Base-by-base conservation (phyloP, 2,113 vertebrate species). In the Silurus asotus region DNA sequence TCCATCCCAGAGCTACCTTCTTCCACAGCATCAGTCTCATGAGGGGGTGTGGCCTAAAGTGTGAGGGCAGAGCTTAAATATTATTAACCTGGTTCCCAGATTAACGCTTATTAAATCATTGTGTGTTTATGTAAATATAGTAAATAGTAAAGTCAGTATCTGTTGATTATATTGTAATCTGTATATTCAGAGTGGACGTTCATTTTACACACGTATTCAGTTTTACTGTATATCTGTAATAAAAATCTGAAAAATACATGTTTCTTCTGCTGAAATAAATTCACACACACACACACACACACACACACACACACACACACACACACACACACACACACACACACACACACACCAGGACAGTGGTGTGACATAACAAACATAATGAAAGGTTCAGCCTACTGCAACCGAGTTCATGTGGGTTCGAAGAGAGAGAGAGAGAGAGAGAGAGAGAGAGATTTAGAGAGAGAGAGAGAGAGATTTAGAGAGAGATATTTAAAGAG, bases 321-420 rank as follows among this genome's bases (percentile, higher is more conserved):
- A 20, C 61, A 62, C 61, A 62, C 59, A 62, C 58, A 59, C 58
- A 59, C 58, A 59, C 58, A 59, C 13, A 59, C 58, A 61, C 61
- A 62, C 19, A 72, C 67, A 72, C 45, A 11, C 45, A 23, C 19
- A 5, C 13, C n/a, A 58, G 76, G 37, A 78, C 1, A 11, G 55
- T 6, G 4, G 7, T 8, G 76, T 58, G 28, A 78, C 15, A 58
- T 78, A 15, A 79, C 45, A 2, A 2, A 53, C 53, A 8, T 78
- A 58, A 78, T 79, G 77, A 79, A 25, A 45, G 55, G 28, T 59
- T 79, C 15, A 59, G 55, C 28, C 77, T 79, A 59, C 55, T 59
- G 77, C 25, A 45, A 59, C 28, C 77, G 20, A 79, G 28, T 79
- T 79, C 76, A 79, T 59, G 17, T 59, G 55, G 15, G 77, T 55